Evolutionary conservation across 2,888 invertebrate genomes (phyloP), one percentile per base, ranked within the genome.

Genomic region (Drosophila infuscata): DNA sequence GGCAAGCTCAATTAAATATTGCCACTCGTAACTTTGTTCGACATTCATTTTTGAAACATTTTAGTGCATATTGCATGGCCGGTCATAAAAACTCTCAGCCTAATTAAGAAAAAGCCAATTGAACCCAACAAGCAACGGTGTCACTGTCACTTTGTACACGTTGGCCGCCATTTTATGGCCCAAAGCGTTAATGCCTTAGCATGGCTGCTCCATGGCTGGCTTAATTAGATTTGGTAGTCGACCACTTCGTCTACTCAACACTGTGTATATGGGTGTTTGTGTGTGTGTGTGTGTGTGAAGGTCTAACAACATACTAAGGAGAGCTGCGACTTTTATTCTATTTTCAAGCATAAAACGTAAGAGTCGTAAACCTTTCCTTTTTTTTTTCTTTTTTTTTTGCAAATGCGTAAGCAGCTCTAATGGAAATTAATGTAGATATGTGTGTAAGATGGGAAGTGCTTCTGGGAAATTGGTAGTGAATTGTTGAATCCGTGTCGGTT

Each of bases 161-260:
- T 74, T 63, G 71, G 56, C n/a, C 59, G 60, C 73, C 68, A 64
- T 83, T 83, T 84, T 79, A 88, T 86, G 79, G 67, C 48, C 61
- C 46, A 65, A 60, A 57, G 61, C 67, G 70, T 88, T 86, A 88
- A 88, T 81, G 86, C 71, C 52, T 35, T 29, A 49, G 49, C 62
- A 59, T 59, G 25, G 25, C 25, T 25, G 62, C 63, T 56, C 52
- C 76, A 82, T 70, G 74, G 72, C 78, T 80, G 75, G 75, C 83
- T 82, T 85, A 85, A 85, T 85, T 85, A 89, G 89, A 89, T 85
- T 85, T 86, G 71, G 70, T 36, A 68, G 62, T 72, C 76, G 68
- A 30, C 76, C 68, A 79, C 80, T 79, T 71, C 66, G 32, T 36
- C 59, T 62, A 15, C 52, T 53, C 46, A 36, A 51, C 49, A 51